Percentiles rank a stretch among this genome's conserved stretches.
Evolutionary conservation across 1,140 invertebrate species (phyloP).

Genomic region (Rhopalosiphum padi): DNA sequence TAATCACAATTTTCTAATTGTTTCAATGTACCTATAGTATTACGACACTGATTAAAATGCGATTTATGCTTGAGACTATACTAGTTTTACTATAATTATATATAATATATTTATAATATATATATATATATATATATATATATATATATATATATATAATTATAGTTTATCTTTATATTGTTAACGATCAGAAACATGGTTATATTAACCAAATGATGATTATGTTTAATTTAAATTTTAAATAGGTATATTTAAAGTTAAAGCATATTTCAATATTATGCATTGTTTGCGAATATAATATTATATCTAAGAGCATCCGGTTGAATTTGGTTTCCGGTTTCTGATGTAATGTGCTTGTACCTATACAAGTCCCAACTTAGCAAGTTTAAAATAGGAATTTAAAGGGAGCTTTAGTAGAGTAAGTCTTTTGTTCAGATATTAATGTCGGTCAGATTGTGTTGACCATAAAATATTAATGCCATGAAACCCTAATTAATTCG

Average conservation of each 20-base stretch:
- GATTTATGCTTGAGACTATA: not conserved
- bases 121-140: no score
- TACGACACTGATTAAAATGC: not conserved
- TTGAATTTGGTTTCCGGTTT: not conserved
- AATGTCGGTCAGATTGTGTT: not conserved
- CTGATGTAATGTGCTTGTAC: not conserved
- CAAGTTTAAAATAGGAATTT: not conserved
- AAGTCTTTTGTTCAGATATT: not conserved
- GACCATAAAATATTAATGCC: not conserved
- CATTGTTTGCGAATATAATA: not conserved
- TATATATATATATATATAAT: no score
- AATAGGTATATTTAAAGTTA: not conserved
- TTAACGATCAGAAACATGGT: not conserved
- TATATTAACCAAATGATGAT: not conserved
- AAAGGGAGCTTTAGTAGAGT: not conserved
- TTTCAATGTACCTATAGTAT: not conserved
- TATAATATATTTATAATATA: no score
- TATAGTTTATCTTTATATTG: not conserved
- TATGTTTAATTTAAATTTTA: not conserved
- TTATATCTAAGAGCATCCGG: not conserved
- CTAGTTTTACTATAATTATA: no score
- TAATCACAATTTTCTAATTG: not conserved
- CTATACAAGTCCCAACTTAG: not conserved
- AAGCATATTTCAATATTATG: not conserved
- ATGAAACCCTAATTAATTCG: not conserved